Evolutionary conservation across 2,113 vertebrate species (phyloP), one percentile per base, ranked within the genome.

Genomic region (Emydocephalus ijimae): DNA sequence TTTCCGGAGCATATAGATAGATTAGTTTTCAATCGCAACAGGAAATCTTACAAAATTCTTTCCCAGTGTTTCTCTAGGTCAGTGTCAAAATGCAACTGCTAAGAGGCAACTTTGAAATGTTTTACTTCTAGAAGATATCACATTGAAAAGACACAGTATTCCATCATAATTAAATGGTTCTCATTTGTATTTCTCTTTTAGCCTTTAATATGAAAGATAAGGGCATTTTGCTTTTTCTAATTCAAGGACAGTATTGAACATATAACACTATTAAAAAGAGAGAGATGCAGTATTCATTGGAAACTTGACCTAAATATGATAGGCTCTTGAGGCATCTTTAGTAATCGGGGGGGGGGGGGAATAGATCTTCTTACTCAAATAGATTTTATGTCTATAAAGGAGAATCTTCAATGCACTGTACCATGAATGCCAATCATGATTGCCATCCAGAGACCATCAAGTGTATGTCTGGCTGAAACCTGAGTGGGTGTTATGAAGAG

Each of bases 1-100:
- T 69, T 69, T 64, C 9, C n/a, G 64, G 29, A 15, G 29, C 15
- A n/a, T 69, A 69, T 6, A 69, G 64, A 69, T n/a, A 69, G 24
- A 11, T 18, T 29, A 95, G 0, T 14, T 94, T 1, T 59, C 26
- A 88, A n/a, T 45, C 20, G 45, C 8, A 45, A 90, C 11, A 56
- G 29, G 43, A 34, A 94, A 39, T 18, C 39, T 55, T 48, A 3
- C 26, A 93, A 93, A 86, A 89, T 50, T 90, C 64, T 21, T 92
- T 88, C 8, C 0, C 91, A 91, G 61, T 91, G 57, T 89, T 94
- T 10, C 50, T 92, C 55, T 85, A 89, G 21, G 45, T 85, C 88
- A 57, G 34, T 93, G 61, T 88, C 89, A 95, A 91, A 93, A 29
- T 21, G 24, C 55, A 88, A 87, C 34, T 95, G 81, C 48, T 91